Conservation (phyloP, 2,888 invertebrate species). For the Plagodis dolabraria region DNA sequence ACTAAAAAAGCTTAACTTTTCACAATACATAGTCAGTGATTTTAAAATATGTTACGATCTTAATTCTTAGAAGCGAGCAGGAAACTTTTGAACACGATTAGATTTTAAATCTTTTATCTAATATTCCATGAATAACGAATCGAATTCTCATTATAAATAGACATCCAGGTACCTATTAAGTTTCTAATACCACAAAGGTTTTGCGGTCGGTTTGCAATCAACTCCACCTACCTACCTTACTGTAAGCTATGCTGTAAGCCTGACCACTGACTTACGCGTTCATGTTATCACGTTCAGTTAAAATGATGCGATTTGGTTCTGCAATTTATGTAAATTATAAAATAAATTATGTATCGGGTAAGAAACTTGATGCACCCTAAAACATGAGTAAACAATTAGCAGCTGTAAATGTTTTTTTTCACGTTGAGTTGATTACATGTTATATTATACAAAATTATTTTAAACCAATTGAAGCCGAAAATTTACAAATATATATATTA, state of each 20-base stretch:
- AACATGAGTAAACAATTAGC: no score
- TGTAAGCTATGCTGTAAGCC: slow-evolving; percentile 2
- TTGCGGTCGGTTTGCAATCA: slow-evolving; percentile 34
- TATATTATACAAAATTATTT: no score
- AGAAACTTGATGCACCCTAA: no score
- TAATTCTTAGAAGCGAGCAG: slow-evolving; percentile 4
- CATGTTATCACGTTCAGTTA: background rate
- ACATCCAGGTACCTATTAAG: slow-evolving; percentile 16
- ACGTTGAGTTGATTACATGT: no score
- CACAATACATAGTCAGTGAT: no score
- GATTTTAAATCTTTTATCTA: background rate
- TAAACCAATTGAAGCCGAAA: no score
- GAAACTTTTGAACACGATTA: no score
- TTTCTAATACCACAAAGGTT: slow-evolving; percentile 35
- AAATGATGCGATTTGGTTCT: background rate
- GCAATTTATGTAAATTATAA: no score
- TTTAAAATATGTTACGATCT: background rate
- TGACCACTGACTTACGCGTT: background rate
- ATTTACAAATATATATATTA: no score
- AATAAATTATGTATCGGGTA: no score
- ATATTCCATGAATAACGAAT: slow-evolving; percentile 14
- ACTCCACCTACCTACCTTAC: slow-evolving; percentile 13
- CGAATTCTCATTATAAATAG: slow-evolving; percentile 14
- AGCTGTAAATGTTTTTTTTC: no score
- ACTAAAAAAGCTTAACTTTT: no score